Evolutionary conservation across 1,140 invertebrate species (phyloP).

Genomic region (Macrocentrus cingulum): DNA sequence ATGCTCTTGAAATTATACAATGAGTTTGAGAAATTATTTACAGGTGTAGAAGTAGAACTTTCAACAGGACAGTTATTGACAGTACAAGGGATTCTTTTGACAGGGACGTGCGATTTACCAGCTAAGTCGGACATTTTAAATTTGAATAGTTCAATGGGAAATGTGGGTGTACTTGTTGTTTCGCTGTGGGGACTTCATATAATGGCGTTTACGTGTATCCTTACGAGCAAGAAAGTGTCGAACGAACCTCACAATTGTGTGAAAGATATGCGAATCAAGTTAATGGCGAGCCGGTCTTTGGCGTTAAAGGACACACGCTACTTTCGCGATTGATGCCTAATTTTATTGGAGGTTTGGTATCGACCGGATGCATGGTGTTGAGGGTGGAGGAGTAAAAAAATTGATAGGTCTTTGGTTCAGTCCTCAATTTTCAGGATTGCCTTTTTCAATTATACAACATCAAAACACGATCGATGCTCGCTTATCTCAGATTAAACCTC

Average conservation of each 20-base stretch:
- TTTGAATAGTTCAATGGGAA: slow-evolving; percentile 14
- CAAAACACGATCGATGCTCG: not conserved
- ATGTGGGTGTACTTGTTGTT: not conserved
- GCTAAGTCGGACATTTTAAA: slow-evolving; percentile 10
- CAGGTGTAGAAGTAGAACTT: not conserved
- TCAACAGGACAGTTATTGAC: not conserved
- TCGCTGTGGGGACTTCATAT: not conserved
- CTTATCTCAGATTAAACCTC: not conserved
- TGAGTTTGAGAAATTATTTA: too few species aligned
- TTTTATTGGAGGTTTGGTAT: slow-evolving; percentile 1
- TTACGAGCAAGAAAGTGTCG: not conserved
- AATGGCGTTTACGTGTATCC: slow-evolving; percentile 2
- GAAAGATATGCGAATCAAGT: not conserved
- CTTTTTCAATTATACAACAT: not conserved
- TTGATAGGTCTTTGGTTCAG: not conserved
- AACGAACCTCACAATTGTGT: not conserved
- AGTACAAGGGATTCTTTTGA: slow-evolving; percentile 4
- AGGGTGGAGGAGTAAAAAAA: slow-evolving; percentile 15
- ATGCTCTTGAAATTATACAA: not conserved
- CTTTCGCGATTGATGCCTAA: not conserved
- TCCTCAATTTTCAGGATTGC: not conserved
- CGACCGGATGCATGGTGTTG: slow-evolving; percentile 16
- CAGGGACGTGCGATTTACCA: slow-evolving; percentile 2
- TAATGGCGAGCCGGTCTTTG: not conserved
- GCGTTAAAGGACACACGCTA: slow-evolving; percentile 7